Base-by-base conservation (phyloP, 2,888 invertebrate genomes). In the Osedax frankpressi region DNA sequence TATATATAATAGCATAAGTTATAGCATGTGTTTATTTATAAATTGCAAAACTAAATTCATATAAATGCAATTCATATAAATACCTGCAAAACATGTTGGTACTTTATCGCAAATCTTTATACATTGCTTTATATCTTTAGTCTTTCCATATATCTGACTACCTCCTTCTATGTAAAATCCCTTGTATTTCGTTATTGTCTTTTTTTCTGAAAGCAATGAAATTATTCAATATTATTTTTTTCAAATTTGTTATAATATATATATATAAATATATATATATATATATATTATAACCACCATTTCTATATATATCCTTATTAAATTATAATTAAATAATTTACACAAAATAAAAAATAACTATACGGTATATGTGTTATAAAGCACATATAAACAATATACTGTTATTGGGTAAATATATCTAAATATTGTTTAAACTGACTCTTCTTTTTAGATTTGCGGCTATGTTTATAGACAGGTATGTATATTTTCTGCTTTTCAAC, bases 131-230 rank as follows among this genome's bases (percentile, higher is more conserved):
- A 75, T 26, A 11, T 26, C 62, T 30, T 72, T 72, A 72, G 72
- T 75, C 68, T 76, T 76, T 24, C 76, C 76, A 27, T 60, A 69
- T n/a, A 76, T 28, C 44, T 76, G 76, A 2, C 73, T 76, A 6
- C 76, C 76, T 2, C 76, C 76, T 24, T 70, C 62, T n/a, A 76
- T 73, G 74, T 70, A 75, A 73, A 76, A 76, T 24, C 76, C 76
- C 30, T 69, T 69, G 24, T 72, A 30, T 1, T 71, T 76, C 29
- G 73, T 70, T 14, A 76, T 44, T 19, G 74, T 74, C 69, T 76
- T 76, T 74, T 69, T 69, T 30, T 69, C 30, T 30, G 25, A 25
- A 28, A 29, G 25, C 29, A n/a, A 19, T 30, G 14, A 14, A 28
- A 25, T 2, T 29, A 28, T 2, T 19, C 11, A 11, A 44, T 44